Base-by-base conservation (phyloP, 2,888 invertebrate genomes). In the Spodoptera littoralis region DNA sequence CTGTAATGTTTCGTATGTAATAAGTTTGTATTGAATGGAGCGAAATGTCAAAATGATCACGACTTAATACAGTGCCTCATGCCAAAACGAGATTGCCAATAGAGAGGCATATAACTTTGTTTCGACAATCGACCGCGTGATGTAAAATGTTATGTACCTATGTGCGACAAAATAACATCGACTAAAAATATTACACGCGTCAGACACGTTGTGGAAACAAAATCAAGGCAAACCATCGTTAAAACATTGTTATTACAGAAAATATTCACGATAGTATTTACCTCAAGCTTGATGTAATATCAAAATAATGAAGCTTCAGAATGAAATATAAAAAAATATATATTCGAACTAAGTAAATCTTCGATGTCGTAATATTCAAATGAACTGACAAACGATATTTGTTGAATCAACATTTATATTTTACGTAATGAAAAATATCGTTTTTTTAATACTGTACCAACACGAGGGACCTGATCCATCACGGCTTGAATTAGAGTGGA, bases 381-480 rank as follows among this genome's bases (percentile, higher is more conserved):
- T 41, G 46, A 53, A 36, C 47, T 46, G 13, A 42, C 46, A 22
- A 50, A 57, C 13, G 36, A 54, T 61, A 50, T 54, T 48, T 52
- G 41, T 56, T 46, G 30, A 4, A 50, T 57, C 36, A 36, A 54
- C 54, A 59, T 71, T 65, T 24, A 45, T 54, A 27, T 54, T 63
- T 51, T 27, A 48, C 12, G n/a, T 42, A 49, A 50, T 52, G 44
- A 13, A 46, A 60, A 61, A 61, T 72, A 49, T 53, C 8, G 24
- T 49, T 54, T 59, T 73, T 70, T 47, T 59, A 67, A 68, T 72
- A 22, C 50, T 66, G 12, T 61, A 54, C 57, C 30, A 68, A 58
- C 42, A 51, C 5, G 24, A 42, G 54, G 45, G 48, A 43, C 45
- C 42, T 2, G 11, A 41, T 54, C 49, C 42, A n/a, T 49, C 44